These are phyloP conservation scores for Chloroceryle amazona DNA, from an alignment of 2,797 vertebrate species.

Conservation along the genomic window DNA sequence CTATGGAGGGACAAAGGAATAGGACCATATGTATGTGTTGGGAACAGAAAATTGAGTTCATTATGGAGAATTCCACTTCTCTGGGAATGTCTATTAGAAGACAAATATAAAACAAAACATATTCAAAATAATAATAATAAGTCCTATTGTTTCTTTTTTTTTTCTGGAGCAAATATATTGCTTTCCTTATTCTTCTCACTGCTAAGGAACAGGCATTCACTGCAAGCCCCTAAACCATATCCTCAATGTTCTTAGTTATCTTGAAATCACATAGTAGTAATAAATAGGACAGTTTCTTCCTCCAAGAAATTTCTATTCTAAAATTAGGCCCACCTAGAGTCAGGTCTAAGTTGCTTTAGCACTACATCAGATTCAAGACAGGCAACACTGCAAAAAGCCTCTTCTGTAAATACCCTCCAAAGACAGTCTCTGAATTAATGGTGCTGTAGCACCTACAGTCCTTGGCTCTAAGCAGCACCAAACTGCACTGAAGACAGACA, in stretches of 20 bases:
- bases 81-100: neutral
- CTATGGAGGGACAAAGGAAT: neutral
- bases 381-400: neutral
- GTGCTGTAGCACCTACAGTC: neutral
- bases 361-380: neutral
- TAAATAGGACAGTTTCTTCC: neutral
- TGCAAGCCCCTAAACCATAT: neutral
- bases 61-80: neutral
- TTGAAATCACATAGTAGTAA: neutral
- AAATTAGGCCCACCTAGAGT: neutral
- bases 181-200: neutral
- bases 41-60: neutral
- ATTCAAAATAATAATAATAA: neutral
- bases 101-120: neutral
- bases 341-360: neutral
- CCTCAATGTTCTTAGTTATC: neutral
- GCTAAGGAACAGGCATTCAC: neutral
- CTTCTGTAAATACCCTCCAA: neutral
- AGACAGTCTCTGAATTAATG: neutral
- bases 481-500: neutral
- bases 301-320: neutral
- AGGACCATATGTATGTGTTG: accelerated
- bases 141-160: neutral
- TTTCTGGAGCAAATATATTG: neutral
- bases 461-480: neutral